A percentile compares a stretch with the other conserved stretches of the same genome.
Conservation (phyloP, 1,140 invertebrate species). For the Drosophila paulistorum region DNA sequence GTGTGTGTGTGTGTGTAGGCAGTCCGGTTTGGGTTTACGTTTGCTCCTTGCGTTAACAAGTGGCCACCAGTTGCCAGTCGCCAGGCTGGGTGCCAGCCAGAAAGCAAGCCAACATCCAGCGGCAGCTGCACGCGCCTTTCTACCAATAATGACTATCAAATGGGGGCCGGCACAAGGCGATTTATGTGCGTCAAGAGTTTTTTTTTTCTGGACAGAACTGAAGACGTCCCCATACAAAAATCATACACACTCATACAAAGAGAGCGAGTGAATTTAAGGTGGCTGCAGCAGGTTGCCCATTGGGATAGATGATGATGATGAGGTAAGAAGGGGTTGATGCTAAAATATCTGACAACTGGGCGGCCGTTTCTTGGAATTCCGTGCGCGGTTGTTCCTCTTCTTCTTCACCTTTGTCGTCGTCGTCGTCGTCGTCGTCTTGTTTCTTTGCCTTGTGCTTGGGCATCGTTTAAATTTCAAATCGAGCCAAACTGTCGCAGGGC, state of each 20-base stretch:
- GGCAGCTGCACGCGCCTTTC: constrained; percentile 73
- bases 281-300: constrained; percentile 12
- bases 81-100: constrained; percentile 19
- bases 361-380: constrained; percentile 76
- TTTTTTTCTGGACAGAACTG: background rate
- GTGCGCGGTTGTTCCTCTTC: constrained; percentile 50
- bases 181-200: constrained; percentile 70
- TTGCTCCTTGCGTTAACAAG: constrained; percentile 78
- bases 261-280: constrained; percentile 12
- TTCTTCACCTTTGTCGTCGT: constrained; percentile 20
- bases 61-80: constrained; percentile 56
- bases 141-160: constrained; percentile 76
- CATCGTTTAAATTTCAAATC: constrained; percentile 80
- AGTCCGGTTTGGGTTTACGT: constrained; percentile 53
- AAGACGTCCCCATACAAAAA: background rate
- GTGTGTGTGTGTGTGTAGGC: constrained; percentile 51
- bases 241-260: background rate
- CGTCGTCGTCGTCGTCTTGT: background rate
- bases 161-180: constrained; percentile 71
- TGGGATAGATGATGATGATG: background rate
- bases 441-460: constrained; percentile 32
- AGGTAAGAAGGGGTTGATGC: constrained; percentile 17
- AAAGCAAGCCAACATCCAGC: constrained; percentile 14
- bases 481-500: constrained; percentile 74
- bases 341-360: constrained; percentile 55